Evolutionary conservation across 2,888 invertebrate species (phyloP).

Genomic region (Taenaris catops): DNA sequence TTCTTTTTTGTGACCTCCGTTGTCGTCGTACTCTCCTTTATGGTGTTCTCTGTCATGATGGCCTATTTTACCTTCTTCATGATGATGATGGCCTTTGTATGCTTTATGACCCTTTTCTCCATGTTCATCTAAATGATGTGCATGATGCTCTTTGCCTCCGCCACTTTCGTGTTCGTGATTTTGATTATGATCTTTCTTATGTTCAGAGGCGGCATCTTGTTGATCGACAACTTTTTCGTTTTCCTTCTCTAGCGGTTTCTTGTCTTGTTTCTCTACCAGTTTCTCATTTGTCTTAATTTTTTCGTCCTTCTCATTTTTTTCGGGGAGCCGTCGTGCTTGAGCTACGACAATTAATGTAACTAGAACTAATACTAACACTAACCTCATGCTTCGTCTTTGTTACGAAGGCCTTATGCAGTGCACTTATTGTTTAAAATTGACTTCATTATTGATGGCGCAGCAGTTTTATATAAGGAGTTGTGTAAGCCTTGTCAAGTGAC

Average conservation of each 20-base stretch:
- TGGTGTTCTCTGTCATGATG: conserved; percentile 86
- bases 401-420: conserved; percentile 35
- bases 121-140: conserved; percentile 82
- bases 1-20: conserved; percentile 81
- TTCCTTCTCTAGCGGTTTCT: conserved; percentile 21
- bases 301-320: conserved; percentile 23
- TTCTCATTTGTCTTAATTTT: neutral
- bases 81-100: conserved; percentile 84
- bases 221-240: conserved; percentile 42
- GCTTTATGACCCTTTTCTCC: conserved; percentile 86
- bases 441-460: conserved; percentile 58
- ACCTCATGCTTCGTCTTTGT: conserved; percentile 47
- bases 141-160: conserved; percentile 83
- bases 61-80: conserved; percentile 85
- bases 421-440: conserved; percentile 55
- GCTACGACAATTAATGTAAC: conserved; percentile 39
- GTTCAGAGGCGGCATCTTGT: conserved; percentile 57
- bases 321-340: conserved; percentile 45
- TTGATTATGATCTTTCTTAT: conserved; percentile 69
- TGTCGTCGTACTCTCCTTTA: conserved; percentile 81
- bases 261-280: neutral
- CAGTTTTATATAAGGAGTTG: conserved; percentile 76
- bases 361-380: conserved; percentile 47
- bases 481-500: conserved; percentile 63
- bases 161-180: conserved; percentile 80